Conservation (phyloP, 1,140 invertebrate species). For the Odontomachus brunneus region DNA sequence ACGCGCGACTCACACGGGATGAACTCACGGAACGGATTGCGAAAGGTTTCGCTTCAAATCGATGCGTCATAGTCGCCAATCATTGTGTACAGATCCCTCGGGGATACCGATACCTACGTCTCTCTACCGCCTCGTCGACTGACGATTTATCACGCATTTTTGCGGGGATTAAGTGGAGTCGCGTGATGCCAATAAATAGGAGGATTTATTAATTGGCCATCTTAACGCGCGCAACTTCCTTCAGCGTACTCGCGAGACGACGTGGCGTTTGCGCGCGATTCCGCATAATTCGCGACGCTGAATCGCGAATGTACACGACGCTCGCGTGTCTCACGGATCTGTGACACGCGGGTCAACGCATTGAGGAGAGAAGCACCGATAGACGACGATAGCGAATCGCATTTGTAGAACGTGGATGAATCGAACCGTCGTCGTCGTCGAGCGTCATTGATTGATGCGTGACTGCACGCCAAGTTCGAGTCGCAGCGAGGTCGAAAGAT, state of each 20-base stretch:
- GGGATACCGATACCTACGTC: constrained; percentile 7
- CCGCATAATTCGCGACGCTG: not conserved
- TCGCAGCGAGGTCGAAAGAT: constrained; percentile 38
- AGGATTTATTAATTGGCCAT: not conserved
- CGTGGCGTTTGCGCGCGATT: not conserved
- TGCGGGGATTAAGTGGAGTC: not conserved
- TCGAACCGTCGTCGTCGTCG: constrained; percentile 53
- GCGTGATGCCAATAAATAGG: not conserved
- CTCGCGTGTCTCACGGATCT: not conserved
- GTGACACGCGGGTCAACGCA: constrained; percentile 33
- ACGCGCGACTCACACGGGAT: constrained; percentile 23
- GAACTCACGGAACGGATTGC: constrained; percentile 16
- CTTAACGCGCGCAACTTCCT: not conserved
- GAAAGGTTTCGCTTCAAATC: constrained; percentile 52
- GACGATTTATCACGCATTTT: constrained; percentile 22
- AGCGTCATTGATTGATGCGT: constrained; percentile 56
- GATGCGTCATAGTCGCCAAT: constrained; percentile 50
- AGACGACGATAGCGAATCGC: constrained; percentile 41
- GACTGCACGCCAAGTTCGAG: constrained; percentile 31
- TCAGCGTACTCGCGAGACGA: too few species aligned
- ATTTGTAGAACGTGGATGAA: constrained; percentile 57
- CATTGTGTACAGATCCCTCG: constrained; percentile 31
- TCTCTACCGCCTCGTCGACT: not conserved
- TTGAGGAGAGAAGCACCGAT: not conserved
- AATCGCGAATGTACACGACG: constrained; percentile 14